Evolutionary conservation across 2,113 vertebrate species (phyloP).

Genomic region (Sinosuthora webbiana): DNA sequence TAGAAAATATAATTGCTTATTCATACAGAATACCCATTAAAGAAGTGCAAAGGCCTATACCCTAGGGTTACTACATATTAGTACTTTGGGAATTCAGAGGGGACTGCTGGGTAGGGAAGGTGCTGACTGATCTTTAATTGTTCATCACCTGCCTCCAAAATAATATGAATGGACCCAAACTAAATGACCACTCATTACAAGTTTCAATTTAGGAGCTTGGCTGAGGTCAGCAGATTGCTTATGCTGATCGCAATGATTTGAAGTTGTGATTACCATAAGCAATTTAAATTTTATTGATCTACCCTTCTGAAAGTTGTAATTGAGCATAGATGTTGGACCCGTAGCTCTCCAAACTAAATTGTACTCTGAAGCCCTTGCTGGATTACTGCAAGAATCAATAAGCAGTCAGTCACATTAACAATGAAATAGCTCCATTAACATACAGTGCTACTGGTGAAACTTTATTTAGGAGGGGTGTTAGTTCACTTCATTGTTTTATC

Average conservation of each 20-base stretch:
- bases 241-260: conserved; percentile 93
- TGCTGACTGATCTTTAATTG: conserved; percentile 78
- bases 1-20: conserved; percentile 88
- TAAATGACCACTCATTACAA: conserved; percentile 83
- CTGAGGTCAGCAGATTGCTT: conserved; percentile 92
- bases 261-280: conserved; percentile 95
- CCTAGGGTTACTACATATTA: conserved; percentile 74
- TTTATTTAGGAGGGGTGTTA: conserved; percentile 85
- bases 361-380: conserved; percentile 78
- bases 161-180: conserved; percentile 82
- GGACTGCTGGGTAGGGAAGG: conserved; percentile 70
- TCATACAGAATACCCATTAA: conserved; percentile 84
- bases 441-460: conserved; percentile 78
- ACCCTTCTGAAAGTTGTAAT: conserved; percentile 89
- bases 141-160: conserved; percentile 81
- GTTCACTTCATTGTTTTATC: conserved; percentile 82
- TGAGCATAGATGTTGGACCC: conserved; percentile 84
- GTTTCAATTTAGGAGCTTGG: conserved; percentile 83
- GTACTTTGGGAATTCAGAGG: conserved; percentile 76
- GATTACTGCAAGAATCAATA: conserved; percentile 85
- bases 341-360: conserved; percentile 81
- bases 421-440: conserved; percentile 92
- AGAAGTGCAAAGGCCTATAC: conserved; percentile 76
- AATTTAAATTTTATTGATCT: conserved; percentile 99
- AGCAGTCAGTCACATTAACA: conserved; percentile 88